Conservation (phyloP, 1,140 invertebrate genomes). For the Papilio polyxenes region DNA sequence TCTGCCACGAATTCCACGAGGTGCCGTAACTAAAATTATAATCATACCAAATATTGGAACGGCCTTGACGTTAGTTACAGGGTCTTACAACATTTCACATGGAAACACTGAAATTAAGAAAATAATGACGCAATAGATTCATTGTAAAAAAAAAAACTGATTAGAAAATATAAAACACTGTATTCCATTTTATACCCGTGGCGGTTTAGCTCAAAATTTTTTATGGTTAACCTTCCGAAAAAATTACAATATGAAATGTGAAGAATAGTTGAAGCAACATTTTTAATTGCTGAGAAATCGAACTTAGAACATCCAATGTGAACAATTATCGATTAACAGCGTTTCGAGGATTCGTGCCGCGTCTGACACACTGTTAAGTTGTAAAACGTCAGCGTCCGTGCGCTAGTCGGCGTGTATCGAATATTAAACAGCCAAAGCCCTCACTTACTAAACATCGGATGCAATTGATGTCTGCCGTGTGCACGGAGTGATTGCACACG, state of each 20-base stretch:
- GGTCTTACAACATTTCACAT: not conserved
- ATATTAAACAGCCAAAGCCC: constrained; percentile 33
- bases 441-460: not conserved
- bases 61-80: not conserved
- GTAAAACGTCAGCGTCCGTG: constrained; percentile 36
- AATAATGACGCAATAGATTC: too few species aligned
- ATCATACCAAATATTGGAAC: not conserved
- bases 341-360: constrained; percentile 28
- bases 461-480: constrained; percentile 19
- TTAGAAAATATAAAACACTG: not conserved
- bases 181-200: too few species aligned
- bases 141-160: too few species aligned
- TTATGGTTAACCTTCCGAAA: not conserved
- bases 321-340: constrained; percentile 36
- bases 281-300: constrained; percentile 30
- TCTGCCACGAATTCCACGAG: not conserved
- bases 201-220: not conserved
- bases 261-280: not conserved
- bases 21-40: not conserved
- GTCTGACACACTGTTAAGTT: constrained; percentile 35
- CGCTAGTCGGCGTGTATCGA: constrained; percentile 27
- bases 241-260: not conserved
- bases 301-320: constrained; percentile 2
- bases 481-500: not conserved
- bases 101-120: not conserved